Evolutionary conservation across 2,113 vertebrate genomes (phyloP).

Genomic region (Collichthys lucidus): DNA sequence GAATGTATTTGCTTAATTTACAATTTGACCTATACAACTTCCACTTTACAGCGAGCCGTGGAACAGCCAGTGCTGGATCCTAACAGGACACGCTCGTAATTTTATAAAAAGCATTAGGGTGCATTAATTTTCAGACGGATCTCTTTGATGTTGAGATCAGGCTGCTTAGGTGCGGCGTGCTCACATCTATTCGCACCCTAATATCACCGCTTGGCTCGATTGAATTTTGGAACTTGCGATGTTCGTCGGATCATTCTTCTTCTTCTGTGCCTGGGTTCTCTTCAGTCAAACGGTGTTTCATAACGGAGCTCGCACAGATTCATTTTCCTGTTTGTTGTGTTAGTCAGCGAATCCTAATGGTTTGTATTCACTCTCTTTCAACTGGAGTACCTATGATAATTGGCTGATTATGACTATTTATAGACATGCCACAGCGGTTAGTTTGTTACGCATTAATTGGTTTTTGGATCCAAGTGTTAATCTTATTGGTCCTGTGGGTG

Average conservation of each 20-base stretch:
- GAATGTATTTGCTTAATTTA: slow-evolving; percentile 68
- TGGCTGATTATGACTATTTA: background rate
- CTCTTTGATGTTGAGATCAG: slow-evolving; percentile 50
- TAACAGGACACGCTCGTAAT: slow-evolving; percentile 44
- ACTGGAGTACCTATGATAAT: background rate
- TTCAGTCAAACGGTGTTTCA: slow-evolving; percentile 12
- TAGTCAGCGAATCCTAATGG: background rate
- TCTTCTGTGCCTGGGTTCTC: background rate
- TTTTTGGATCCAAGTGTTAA: background rate
- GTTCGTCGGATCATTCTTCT: slow-evolving; percentile 7
- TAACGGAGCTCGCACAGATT: background rate
- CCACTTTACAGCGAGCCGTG: slow-evolving; percentile 40
- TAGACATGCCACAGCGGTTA: background rate
- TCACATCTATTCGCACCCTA: slow-evolving; percentile 42
- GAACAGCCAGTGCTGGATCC: slow-evolving; percentile 11
- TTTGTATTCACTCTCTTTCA: background rate
- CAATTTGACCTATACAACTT: slow-evolving; percentile 60
- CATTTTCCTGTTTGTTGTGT: background rate
- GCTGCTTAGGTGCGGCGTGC: slow-evolving; percentile 20
- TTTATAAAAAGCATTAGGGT: slow-evolving; percentile 48
- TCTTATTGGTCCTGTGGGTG: background rate
- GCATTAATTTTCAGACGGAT: slow-evolving; percentile 49
- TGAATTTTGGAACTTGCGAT: slow-evolving; percentile 26
- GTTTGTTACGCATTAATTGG: background rate
- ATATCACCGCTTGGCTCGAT: slow-evolving; percentile 24